These are phyloP conservation scores for Daktulosphaira vitifoliae DNA, from an alignment of 1,140 invertebrate species.

Conservation along the genomic window DNA sequence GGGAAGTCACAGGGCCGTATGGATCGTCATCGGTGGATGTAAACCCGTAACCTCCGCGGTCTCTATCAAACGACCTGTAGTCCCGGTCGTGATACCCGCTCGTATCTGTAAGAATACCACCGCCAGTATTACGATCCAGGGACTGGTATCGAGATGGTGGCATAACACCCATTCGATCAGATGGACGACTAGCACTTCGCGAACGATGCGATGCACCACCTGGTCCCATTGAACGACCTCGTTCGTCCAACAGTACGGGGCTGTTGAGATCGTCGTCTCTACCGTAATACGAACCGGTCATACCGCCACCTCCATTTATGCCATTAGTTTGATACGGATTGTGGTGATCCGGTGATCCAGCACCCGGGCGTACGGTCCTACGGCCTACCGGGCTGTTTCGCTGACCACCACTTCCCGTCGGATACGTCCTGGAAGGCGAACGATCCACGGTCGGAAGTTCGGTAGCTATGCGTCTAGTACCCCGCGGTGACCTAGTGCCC, in stretches of 20 bases:
- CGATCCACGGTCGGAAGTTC: slow-evolving; percentile 75
- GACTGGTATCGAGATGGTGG: slow-evolving; percentile 58
- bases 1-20: slow-evolving; percentile 51
- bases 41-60: slow-evolving; percentile 51
- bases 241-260: slow-evolving; percentile 49
- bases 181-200: slow-evolving; percentile 48
- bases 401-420: slow-evolving; percentile 44
- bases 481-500: slow-evolving; percentile 53
- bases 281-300: slow-evolving; percentile 53
- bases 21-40: slow-evolving; percentile 62
- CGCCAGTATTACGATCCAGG: slow-evolving; percentile 48
- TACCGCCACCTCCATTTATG: slow-evolving; percentile 40
- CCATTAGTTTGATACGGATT: slow-evolving; percentile 1
- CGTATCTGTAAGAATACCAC: slow-evolving; percentile 66
- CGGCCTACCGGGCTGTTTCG: slow-evolving; percentile 50
- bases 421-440: slow-evolving; percentile 65
- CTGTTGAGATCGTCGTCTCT: slow-evolving; percentile 64
- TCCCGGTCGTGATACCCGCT: slow-evolving; percentile 52
- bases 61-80: slow-evolving; percentile 53
- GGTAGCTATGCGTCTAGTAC: slow-evolving; percentile 51
- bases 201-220: slow-evolving; percentile 50
- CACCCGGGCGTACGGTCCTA: slow-evolving; percentile 16
- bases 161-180: slow-evolving; percentile 64
- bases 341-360: slow-evolving; percentile 25
- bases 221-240: slow-evolving; percentile 51